Conservation (phyloP, 2,797 vertebrate species). For the Gastrophryne carolinensis region DNA sequence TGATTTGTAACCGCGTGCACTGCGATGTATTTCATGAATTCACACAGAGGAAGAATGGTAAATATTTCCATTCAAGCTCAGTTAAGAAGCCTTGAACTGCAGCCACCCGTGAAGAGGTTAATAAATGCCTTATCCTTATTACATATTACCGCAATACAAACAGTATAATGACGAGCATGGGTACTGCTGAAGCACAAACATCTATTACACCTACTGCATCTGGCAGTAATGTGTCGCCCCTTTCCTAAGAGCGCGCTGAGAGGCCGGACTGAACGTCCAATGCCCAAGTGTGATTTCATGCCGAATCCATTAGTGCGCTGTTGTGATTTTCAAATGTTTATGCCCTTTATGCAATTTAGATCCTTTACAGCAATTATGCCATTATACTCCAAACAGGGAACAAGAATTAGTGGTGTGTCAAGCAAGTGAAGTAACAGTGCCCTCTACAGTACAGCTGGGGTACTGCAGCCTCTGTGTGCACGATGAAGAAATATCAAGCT, state of each 20-base stretch:
- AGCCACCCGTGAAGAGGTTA: slow-evolving; percentile 38
- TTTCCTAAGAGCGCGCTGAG: slow-evolving; percentile 26
- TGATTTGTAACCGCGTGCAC: background rate
- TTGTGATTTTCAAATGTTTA: slow-evolving; percentile 46
- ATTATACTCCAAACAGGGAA: slow-evolving; percentile 40
- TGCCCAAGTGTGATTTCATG: slow-evolving; percentile 28
- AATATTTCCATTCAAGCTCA: slow-evolving; percentile 12
- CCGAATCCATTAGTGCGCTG: slow-evolving; percentile 39
- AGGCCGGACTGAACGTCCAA: slow-evolving; percentile 4
- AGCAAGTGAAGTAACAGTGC: slow-evolving; percentile 60
- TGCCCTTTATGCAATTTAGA: slow-evolving; percentile 47
- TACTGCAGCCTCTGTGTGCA: background rate
- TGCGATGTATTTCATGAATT: slow-evolving; percentile 22
- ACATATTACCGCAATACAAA: slow-evolving; percentile 42
- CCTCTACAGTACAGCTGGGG: slow-evolving; percentile 56
- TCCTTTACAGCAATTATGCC: slow-evolving; percentile 51
- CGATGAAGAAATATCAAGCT: background rate
- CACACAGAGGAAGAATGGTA: background rate
- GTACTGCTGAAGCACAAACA: slow-evolving; percentile 36
- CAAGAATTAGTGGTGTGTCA: background rate
- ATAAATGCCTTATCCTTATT: slow-evolving; percentile 37
- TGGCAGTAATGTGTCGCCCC: slow-evolving; percentile 29
- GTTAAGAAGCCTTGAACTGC: slow-evolving; percentile 24
- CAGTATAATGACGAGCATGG: slow-evolving; percentile 31
- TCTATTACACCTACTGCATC: slow-evolving; percentile 34